Percentiles rank a stretch among this genome's conserved stretches.
phyloP scores from a whole-genome alignment of 1,140 invertebrate species.

The Bombus cullumanus region DNA sequence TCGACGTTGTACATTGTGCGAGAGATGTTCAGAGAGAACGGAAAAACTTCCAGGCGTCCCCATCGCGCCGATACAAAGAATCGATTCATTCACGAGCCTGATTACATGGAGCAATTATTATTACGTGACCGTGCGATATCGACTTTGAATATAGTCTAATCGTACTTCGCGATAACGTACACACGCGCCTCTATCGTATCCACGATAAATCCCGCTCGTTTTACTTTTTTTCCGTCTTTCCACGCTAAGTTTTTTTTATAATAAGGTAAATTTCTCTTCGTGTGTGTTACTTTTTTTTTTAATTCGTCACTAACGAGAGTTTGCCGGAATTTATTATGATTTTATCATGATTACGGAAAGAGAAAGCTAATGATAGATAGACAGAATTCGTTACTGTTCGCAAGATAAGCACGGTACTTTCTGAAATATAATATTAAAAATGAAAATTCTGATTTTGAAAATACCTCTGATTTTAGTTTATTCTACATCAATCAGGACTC shows the following conservation, averaged over 20 bases:
- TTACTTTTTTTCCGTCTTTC: neutral
- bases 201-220: neutral
- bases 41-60: conserved; percentile 16
- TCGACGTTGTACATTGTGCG: conserved; percentile 53
- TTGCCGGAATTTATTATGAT: too few species aligned
- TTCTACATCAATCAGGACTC: too few species aligned
- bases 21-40: neutral
- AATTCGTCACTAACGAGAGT: too few species aligned
- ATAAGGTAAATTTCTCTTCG: too few species aligned
- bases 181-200: neutral
- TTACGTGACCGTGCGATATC: conserved; percentile 51
- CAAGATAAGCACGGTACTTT: too few species aligned
- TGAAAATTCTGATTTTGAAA: too few species aligned
- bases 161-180: conserved; percentile 19
- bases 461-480: too few species aligned
- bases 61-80: conserved; percentile 49
- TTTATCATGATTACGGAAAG: too few species aligned
- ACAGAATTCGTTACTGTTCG: too few species aligned
- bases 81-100: conserved; percentile 58
- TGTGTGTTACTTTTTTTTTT: too few species aligned
- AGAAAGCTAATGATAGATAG: too few species aligned
- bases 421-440: too few species aligned
- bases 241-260: neutral
- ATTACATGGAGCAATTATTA: conserved; percentile 62
- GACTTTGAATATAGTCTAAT: conserved; percentile 38